These are phyloP conservation scores for Digitonthophagus gazella DNA, from an alignment of 2,888 invertebrate genomes.

Conservation along the genomic window DNA sequence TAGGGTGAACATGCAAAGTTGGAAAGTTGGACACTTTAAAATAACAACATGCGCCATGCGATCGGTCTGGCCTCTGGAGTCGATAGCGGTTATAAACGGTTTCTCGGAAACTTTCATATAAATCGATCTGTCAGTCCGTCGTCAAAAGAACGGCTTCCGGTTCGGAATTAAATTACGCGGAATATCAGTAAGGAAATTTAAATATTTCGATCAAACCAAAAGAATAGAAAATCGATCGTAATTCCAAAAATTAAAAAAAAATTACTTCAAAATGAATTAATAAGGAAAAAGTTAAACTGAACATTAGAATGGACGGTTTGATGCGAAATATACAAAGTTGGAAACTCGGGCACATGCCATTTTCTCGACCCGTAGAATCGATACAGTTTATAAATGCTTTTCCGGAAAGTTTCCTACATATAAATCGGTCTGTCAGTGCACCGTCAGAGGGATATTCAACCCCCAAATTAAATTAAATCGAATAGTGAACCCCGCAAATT, in stretches of 20 bases:
- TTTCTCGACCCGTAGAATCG: background rate
- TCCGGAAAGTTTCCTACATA: background rate
- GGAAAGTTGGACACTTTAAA: background rate
- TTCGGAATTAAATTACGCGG: conserved; percentile 12
- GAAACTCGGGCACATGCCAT: too few species aligned
- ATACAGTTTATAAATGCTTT: background rate
- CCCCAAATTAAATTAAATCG: background rate
- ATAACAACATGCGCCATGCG: background rate
- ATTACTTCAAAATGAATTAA: too few species aligned
- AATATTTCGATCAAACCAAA: background rate
- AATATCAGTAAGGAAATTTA: conserved; percentile 1
- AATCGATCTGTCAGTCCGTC: conserved; percentile 15
- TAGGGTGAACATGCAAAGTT: background rate
- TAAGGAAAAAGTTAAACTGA: too few species aligned
- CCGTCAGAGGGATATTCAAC: background rate
- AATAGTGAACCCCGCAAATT: background rate
- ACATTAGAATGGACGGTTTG: background rate
- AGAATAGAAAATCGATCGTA: background rate
- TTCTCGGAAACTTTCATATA: conserved; percentile 12
- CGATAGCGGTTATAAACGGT: conserved; percentile 5
- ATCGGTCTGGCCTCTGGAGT: background rate
- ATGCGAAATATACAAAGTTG: background rate
- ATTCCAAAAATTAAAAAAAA: too few species aligned
- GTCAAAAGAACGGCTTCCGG: conserved; percentile 6
- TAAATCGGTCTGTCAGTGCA: background rate